Evolutionary conservation across 92 coral and sea anemone species (phyloP).

Genomic region (Phenganax subtilis): DNA sequence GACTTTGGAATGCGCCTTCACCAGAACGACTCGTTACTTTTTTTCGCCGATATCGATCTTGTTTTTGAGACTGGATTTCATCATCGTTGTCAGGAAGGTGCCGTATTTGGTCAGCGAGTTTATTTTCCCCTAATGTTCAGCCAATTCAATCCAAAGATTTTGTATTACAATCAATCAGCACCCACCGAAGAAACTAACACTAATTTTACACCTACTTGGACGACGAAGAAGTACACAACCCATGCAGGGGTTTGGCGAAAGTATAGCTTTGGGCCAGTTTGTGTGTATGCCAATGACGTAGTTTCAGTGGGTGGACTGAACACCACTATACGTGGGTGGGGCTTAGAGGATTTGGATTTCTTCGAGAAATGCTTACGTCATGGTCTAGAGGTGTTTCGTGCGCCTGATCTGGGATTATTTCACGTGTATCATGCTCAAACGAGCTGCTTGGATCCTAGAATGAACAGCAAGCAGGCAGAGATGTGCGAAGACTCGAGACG

Average conservation of each 20-base stretch:
- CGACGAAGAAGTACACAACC: constrained; percentile 44
- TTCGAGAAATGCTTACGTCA: constrained; percentile 80
- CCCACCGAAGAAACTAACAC: constrained; percentile 38
- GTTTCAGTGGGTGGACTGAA: constrained; percentile 87
- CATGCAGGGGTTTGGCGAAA: constrained; percentile 92
- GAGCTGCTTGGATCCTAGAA: constrained; percentile 31
- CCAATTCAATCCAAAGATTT: constrained; percentile 70
- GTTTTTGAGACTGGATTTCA: constrained; percentile 71
- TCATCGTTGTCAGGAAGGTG: constrained; percentile 80
- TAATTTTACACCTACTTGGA: constrained; percentile 11
- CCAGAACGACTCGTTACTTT: constrained; percentile 66
- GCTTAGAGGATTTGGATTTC: constrained; percentile 88
- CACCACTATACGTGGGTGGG: constrained; percentile 97
- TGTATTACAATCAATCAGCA: constrained; percentile 49
- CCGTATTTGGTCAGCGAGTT: constrained; percentile 77
- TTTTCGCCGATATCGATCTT: constrained; percentile 91
- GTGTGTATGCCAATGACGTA: constrained; percentile 77
- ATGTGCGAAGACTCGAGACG: constrained; percentile 40
- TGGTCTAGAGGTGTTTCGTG: constrained; percentile 67
- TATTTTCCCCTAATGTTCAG: constrained; percentile 96
- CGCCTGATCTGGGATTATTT: constrained; percentile 86
- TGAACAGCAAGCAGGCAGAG: constrained; percentile 26
- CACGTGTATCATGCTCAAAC: constrained; percentile 69
- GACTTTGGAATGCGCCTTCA: constrained; percentile 82
- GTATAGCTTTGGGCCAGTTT: constrained; percentile 87